A percentile compares a stretch with the other conserved stretches of the same genome.
Evolutionary conservation across 2,888 invertebrate species (phyloP).

Genomic region (Invenusta paracnida): DNA sequence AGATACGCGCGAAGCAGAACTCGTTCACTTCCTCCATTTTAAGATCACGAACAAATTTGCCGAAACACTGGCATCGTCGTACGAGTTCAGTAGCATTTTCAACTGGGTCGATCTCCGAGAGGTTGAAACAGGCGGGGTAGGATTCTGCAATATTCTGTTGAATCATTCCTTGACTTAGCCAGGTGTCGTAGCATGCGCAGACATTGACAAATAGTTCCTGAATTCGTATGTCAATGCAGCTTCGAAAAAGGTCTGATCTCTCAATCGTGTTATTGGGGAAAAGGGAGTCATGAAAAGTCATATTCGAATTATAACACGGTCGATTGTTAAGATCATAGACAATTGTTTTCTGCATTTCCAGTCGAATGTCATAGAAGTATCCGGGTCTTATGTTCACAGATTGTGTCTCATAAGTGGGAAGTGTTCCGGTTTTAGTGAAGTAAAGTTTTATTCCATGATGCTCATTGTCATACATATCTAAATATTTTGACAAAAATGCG

Average conservation of each 20-base stretch:
- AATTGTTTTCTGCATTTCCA: neutral
- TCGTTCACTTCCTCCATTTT: no score
- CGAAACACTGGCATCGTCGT: no score
- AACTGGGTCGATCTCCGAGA: neutral
- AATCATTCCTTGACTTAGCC: neutral
- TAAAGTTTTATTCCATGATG: neutral
- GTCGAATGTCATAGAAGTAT: neutral
- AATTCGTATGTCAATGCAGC: neutral
- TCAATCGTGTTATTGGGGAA: neutral
- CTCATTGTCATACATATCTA: neutral
- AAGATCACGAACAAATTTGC: no score
- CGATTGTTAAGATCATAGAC: neutral
- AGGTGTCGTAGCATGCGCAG: neutral
- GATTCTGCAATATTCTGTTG: neutral
- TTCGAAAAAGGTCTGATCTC: neutral
- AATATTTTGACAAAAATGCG: neutral
- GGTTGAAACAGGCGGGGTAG: neutral
- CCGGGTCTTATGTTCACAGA: neutral
- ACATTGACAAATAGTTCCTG: neutral
- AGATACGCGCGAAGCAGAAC: neutral
- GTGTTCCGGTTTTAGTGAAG: neutral
- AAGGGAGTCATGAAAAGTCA: neutral
- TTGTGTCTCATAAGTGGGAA: neutral
- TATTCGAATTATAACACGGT: neutral
- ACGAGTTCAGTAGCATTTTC: no score